Percentiles rank a stretch among this genome's conserved stretches.
Evolutionary conservation across 2,113 vertebrate genomes (phyloP).

Genomic region (Phocoena phocoena): DNA sequence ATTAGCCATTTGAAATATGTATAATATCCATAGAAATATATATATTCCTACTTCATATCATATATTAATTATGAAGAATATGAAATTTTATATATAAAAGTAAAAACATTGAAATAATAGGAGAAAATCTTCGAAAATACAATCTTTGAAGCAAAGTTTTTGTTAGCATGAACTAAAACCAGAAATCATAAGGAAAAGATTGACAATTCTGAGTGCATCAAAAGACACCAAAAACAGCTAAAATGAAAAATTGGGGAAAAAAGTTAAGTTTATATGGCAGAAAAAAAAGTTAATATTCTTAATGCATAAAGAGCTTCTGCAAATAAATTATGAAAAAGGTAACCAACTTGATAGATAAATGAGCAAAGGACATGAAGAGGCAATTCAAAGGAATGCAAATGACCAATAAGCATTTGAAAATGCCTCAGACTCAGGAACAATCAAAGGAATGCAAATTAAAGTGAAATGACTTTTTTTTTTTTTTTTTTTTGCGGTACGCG

Average conservation of each 20-base stretch:
- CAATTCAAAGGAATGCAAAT: background rate
- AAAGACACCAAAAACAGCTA: background rate
- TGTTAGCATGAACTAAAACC: background rate
- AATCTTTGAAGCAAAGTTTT: background rate
- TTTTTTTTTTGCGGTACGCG: no score
- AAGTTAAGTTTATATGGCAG: background rate
- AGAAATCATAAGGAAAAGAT: background rate
- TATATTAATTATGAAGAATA: background rate
- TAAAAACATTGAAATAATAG: background rate
- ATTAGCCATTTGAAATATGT: background rate
- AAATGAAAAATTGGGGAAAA: background rate
- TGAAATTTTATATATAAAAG: background rate
- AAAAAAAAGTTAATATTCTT: background rate
- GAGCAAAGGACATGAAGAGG: background rate
- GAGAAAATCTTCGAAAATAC: background rate
- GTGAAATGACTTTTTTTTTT: background rate
- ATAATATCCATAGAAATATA: background rate
- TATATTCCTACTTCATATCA: background rate
- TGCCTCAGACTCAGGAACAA: background rate
- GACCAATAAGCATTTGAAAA: background rate
- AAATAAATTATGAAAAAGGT: background rate
- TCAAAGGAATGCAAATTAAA: background rate
- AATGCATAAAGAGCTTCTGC: background rate
- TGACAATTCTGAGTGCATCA: background rate
- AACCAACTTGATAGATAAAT: background rate